Evolutionary conservation across 2,888 invertebrate genomes (phyloP).

Genomic region (Agrochola circellaris): DNA sequence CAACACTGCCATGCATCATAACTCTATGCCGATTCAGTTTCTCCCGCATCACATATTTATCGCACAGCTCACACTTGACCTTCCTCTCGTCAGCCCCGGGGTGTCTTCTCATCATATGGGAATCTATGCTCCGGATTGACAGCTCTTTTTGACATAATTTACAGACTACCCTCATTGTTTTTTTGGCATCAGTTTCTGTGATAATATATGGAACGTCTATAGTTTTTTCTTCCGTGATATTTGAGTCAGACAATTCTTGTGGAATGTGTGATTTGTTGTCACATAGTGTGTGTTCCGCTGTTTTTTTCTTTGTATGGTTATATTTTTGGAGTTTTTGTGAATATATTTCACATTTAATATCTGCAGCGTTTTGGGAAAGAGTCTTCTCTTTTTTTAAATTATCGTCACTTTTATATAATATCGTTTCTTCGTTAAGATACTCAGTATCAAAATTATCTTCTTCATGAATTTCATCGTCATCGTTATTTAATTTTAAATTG

Average conservation of each 20-base stretch:
- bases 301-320: not conserved
- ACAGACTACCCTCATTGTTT: slow-evolving; percentile 71
- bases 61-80: slow-evolving; percentile 78
- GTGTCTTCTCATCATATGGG: slow-evolving; percentile 74
- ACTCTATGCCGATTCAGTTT: slow-evolving; percentile 72
- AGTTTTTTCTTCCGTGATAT: not conserved
- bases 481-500: not conserved
- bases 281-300: not conserved
- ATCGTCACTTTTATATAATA: not conserved
- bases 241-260: not conserved
- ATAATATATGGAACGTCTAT: slow-evolving; percentile 52
- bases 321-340: not conserved
- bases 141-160: slow-evolving; percentile 77
- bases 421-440: not conserved
- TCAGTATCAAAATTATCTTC: not conserved
- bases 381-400: not conserved
- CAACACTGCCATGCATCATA: slow-evolving; percentile 68
- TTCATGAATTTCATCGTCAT: not conserved
- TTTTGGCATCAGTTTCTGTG: slow-evolving; percentile 12
- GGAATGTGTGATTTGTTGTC: not conserved
- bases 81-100: slow-evolving; percentile 76
- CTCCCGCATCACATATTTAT: slow-evolving; percentile 69
- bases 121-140: slow-evolving; percentile 74
- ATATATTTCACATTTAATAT: not conserved
- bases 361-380: not conserved